These are phyloP conservation scores for Carcharodon carcharias DNA, from an alignment of 2,797 vertebrate genomes.

Conservation along the genomic window DNA sequence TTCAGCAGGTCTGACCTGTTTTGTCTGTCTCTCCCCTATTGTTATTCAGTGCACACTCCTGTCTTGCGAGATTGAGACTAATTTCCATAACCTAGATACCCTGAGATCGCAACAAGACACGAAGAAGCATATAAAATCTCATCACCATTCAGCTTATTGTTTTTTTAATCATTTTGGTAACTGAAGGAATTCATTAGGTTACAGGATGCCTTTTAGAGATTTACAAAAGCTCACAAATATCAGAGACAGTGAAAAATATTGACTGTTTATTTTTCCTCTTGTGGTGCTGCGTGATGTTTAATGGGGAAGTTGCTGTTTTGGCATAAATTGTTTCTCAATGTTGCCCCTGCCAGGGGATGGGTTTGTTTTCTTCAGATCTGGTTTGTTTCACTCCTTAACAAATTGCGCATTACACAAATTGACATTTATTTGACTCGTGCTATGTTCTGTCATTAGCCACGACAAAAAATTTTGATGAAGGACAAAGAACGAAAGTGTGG, in stretches of 20 bases:
- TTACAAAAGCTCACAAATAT: not conserved
- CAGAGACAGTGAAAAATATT: not conserved
- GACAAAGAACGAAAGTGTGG: not conserved
- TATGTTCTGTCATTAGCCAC: not conserved
- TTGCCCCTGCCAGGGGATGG: too few relatives aligned
- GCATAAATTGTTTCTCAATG: not conserved
- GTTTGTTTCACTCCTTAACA: not conserved
- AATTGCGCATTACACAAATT: not conserved
- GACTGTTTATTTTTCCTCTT: not conserved
- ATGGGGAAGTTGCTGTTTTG: not conserved
- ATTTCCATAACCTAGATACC: conserved; percentile 36
- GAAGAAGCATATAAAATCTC: not conserved
- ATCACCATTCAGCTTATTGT: conserved; percentile 20
- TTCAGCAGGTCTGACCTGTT: not conserved
- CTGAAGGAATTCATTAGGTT: conserved; percentile 13
- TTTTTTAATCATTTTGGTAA: conserved; percentile 28
- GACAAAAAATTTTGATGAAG: not conserved
- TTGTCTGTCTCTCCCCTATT: not conserved
- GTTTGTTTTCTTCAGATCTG: not conserved
- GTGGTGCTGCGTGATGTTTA: not conserved
- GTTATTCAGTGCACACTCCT: conserved; percentile 4
- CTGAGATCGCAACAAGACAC: conserved; percentile 7
- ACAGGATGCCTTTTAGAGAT: not conserved
- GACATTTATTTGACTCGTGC: not conserved
- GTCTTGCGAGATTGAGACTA: conserved; percentile 1